Evolutionary conservation across 2,113 vertebrate genomes (phyloP).

Genomic region (Zootoca vivipara): DNA sequence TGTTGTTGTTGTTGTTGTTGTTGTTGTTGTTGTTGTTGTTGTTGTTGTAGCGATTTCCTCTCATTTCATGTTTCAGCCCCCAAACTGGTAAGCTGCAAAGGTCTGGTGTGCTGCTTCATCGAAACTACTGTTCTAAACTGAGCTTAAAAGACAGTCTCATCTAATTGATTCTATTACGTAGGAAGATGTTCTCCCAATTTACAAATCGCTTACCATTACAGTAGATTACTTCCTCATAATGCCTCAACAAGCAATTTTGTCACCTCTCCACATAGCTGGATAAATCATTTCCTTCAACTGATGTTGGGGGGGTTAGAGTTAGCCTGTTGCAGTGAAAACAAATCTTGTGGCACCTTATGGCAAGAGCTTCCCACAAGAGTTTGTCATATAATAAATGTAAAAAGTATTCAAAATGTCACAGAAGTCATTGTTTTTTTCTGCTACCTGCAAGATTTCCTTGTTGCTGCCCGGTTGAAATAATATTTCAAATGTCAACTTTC

Average conservation of each 20-base stretch:
- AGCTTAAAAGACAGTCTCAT: neutral
- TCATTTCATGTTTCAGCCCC: neutral
- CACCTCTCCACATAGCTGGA: neutral
- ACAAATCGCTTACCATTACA: neutral
- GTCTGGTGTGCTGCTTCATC: neutral
- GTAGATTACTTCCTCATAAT: neutral
- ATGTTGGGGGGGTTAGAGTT: neutral
- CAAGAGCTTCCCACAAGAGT: neutral
- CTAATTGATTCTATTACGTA: neutral
- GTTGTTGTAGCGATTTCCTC: neutral
- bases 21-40: no score
- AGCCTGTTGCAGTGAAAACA: neutral
- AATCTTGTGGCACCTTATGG: neutral
- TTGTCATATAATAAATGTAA: no score
- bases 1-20: no score
- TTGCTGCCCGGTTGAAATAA: neutral
- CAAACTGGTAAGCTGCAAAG: accelerated
- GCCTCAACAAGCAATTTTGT: neutral
- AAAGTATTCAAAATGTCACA: no score
- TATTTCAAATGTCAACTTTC: neutral
- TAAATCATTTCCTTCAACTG: neutral
- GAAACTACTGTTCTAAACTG: neutral
- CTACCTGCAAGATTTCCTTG: constrained; percentile 27
- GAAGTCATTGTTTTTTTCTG: no score
- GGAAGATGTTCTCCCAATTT: constrained; percentile 14